A percentile compares a stretch with the other conserved stretches of the same genome.
Evolutionary conservation across 2,113 vertebrate genomes (phyloP).

Genomic region (Cheirogaleus medius): DNA sequence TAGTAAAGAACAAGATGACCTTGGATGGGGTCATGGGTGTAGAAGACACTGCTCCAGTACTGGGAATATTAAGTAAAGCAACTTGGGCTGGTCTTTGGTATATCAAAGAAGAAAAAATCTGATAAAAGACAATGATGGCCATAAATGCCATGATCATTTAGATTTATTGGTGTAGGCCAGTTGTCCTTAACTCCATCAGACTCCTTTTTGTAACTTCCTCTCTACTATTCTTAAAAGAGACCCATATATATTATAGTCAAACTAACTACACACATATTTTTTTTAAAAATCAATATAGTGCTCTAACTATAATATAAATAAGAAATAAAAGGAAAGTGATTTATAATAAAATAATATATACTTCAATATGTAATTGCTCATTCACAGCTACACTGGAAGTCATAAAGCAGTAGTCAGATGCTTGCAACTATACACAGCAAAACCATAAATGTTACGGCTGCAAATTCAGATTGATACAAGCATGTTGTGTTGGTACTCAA

Average conservation of each 20-base stretch:
- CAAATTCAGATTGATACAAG: background rate
- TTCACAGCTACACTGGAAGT: background rate
- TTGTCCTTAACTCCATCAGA: background rate
- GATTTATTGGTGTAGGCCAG: background rate
- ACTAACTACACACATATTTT: background rate
- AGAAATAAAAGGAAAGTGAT: background rate
- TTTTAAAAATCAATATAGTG: background rate
- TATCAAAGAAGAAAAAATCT: background rate
- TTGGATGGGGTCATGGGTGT: background rate
- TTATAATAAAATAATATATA: slow-evolving; percentile 9
- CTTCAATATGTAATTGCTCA: background rate
- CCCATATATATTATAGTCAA: background rate
- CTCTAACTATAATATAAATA: background rate
- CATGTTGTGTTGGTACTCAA: background rate
- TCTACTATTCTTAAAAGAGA: background rate
- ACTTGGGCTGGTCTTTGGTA: background rate
- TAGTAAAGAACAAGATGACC: background rate
- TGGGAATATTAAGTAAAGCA: background rate
- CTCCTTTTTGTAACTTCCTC: background rate
- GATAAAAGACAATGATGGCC: background rate
- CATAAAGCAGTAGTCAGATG: background rate
- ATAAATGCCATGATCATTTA: background rate
- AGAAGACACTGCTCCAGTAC: background rate
- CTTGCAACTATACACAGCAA: background rate
- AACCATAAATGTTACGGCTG: background rate